phyloP scores from a whole-genome alignment of 2,888 invertebrate genomes.

The Erebia ligea region DNA sequence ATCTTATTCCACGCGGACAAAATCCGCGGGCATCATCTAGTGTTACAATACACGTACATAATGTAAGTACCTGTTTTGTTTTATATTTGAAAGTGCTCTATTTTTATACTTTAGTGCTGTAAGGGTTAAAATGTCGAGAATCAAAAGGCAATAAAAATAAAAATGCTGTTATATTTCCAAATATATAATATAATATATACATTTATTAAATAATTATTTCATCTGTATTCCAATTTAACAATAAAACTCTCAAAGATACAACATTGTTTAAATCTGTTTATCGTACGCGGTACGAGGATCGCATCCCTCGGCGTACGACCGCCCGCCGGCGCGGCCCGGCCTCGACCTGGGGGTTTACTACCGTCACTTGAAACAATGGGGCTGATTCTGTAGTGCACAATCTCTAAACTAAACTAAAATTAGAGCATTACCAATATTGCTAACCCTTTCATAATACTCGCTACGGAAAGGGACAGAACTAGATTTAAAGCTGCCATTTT shows the following conservation, averaged over 20 bases:
- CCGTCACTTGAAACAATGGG: no score
- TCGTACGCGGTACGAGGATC: conserved; percentile 73
- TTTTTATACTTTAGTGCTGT: conserved; percentile 4
- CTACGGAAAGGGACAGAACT: no score
- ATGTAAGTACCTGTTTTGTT: neutral
- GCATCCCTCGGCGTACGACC: conserved; percentile 50
- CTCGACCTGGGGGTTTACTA: no score
- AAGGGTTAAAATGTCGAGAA: conserved; percentile 6
- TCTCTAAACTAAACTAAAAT: no score
- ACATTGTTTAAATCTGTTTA: conserved; percentile 79
- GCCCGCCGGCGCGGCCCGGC: neutral
- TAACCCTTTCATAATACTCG: no score
- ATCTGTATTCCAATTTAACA: conserved; percentile 83
- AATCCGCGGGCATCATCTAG: no score
- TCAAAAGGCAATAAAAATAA: conserved; percentile 31
- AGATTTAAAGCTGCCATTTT: no score
- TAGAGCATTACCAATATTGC: no score
- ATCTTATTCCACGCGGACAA: no score
- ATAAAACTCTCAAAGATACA: conserved; percentile 84
- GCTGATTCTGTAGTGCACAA: no score
- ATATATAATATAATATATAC: conserved; percentile 84
- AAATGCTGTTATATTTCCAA: conserved; percentile 65
- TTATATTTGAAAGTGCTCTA: neutral
- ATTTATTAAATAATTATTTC: conserved; percentile 83
- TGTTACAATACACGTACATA: no score